Base-by-base conservation (phyloP, 2,113 vertebrate genomes). In the Chauna torquata region DNA sequence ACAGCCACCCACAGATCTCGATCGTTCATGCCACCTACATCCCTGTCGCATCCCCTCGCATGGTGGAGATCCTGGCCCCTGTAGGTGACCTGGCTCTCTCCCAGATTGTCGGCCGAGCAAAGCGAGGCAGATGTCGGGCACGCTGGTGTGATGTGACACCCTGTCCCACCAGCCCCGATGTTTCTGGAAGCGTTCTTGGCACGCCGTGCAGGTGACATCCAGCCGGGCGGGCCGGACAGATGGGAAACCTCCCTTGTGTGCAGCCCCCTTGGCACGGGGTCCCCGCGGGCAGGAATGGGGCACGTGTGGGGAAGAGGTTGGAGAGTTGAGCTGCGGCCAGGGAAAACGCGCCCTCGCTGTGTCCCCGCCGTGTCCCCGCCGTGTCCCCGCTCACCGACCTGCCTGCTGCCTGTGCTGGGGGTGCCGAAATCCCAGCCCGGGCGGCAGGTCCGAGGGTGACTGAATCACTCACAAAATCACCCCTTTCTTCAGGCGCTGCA, bases 341-440 rank as follows among this genome's bases (percentile, higher is more conserved):
- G 34, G n/a, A 61, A 47, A 78, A 1, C 0, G 0, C 1, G 1
- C 32, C n/a, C 23, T 34, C 25, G 13, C 45, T 16, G 2, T 0
- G 1, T 50, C 74, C 11, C 79, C 25, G 12, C 44, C 4, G 0
- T 2, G 24, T 57, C 52, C 59, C 58, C 3, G 3, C 42, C 0
- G 0, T 15, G 50, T 32, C 42, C 64, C 79, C 2, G 0, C 78
- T 62, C 0, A 0, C 20, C 0, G 0, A 54, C 6, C 64, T 3
- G 1, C 38, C 38, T 18, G 40, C 30, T 61, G 27, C 42, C 38
- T 3, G 24, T 0, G 0, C 42, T 19, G 47, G 36, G 15, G 11
- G 34, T 40, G 24, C 36, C 2, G 1, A 84, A 74, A 81, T 14
- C 20, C 32, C 76, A 38, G 69, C 64, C 14, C 3, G 2, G 36